Conservation (phyloP, 2,888 invertebrate genomes). For the Andrena trimmerana region DNA sequence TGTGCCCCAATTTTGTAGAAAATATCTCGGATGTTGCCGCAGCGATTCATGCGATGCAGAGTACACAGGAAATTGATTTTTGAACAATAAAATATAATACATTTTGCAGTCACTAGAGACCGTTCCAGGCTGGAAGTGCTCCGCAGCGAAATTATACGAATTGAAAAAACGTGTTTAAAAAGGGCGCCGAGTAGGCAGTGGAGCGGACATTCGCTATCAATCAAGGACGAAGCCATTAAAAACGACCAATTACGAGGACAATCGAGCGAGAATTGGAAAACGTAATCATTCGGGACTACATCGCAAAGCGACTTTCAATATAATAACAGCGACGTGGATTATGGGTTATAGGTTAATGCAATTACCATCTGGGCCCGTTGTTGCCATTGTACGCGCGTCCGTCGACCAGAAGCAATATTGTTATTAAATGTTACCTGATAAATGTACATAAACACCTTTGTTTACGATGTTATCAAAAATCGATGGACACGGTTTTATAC, state of each 20-base stretch:
- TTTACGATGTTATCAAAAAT: conserved; percentile 13
- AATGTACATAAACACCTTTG: background rate
- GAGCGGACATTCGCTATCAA: background rate
- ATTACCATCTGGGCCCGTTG: background rate
- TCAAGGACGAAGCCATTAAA: conserved; percentile 14
- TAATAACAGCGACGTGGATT: background rate
- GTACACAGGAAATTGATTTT: too few species aligned
- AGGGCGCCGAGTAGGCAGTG: too few species aligned
- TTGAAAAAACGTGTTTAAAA: conserved; percentile 4
- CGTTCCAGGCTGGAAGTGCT: background rate
- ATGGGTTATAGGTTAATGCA: background rate
- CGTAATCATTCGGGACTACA: background rate
- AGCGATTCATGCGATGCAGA: too few species aligned
- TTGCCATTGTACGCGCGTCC: background rate
- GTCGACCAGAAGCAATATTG: background rate
- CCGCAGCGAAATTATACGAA: background rate
- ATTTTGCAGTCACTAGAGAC: background rate
- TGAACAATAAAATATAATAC: background rate
- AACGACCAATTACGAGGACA: background rate
- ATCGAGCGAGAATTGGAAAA: background rate
- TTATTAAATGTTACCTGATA: conserved; percentile 5
- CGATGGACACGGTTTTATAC: background rate
- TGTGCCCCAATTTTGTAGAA: too few species aligned
- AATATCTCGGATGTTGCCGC: too few species aligned
- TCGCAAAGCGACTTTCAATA: background rate